Percentiles rank a stretch among this genome's conserved stretches.
phyloP scores from a whole-genome alignment of 2,113 vertebrate species.

The Daubentonia madagascariensis region DNA sequence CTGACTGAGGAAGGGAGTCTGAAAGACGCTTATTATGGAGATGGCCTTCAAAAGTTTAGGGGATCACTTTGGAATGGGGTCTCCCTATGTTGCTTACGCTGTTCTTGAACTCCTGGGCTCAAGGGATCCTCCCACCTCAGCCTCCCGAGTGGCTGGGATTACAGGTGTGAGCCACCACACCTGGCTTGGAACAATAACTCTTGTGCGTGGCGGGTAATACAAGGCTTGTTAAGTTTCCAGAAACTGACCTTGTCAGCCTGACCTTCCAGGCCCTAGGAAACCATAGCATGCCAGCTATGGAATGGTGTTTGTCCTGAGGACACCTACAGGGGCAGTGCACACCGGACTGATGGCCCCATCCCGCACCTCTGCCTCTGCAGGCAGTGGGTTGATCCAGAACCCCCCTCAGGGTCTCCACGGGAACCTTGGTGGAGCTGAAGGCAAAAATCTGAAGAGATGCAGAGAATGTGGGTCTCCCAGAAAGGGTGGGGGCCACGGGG shows the following conservation, averaged over 20 bases:
- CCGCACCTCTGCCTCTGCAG: neutral
- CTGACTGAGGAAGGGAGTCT: neutral
- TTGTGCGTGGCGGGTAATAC: neutral
- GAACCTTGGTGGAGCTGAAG: neutral
- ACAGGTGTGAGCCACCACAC: too few relatives aligned
- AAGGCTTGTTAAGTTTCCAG: neutral
- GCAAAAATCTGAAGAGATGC: neutral
- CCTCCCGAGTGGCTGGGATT: too few relatives aligned
- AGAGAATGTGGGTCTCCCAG: neutral
- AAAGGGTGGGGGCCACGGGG: neutral
- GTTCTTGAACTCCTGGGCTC: too few relatives aligned
- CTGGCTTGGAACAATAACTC: neutral
- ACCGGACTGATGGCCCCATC: too few relatives aligned
- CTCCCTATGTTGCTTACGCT: too few relatives aligned
- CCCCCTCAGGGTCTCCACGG: fast-evolving
- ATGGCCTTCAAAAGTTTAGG: neutral
- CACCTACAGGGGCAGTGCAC: neutral
- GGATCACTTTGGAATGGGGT: neutral
- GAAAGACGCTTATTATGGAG: neutral
- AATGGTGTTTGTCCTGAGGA: neutral
- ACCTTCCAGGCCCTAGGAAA: neutral
- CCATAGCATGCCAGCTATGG: neutral
- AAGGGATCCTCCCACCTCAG: too few relatives aligned
- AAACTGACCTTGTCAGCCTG: neutral
- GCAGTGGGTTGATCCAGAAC: neutral